Conservation (phyloP, 2,888 invertebrate genomes). For the Eupithecia exiguata region DNA sequence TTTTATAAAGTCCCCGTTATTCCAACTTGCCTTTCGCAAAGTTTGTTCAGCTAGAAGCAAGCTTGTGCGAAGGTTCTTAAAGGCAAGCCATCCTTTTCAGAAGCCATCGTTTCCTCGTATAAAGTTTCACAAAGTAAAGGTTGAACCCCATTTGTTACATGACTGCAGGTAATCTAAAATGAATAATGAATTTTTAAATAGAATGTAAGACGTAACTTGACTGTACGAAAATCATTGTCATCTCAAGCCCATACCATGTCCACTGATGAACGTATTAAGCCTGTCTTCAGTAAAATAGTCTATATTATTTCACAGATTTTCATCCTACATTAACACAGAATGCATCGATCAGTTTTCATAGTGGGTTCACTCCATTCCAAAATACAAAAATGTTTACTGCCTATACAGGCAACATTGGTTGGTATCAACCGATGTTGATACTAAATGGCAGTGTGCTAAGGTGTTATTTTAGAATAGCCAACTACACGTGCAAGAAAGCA, state of each 20-base stretch:
- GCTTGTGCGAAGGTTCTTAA: conserved; percentile 17
- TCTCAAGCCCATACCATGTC: background rate
- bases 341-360: too few species aligned
- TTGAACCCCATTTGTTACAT: background rate
- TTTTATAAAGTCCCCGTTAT: conserved; percentile 18
- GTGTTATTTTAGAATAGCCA: background rate
- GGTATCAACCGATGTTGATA: background rate
- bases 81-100: conserved; percentile 28
- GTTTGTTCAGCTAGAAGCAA: conserved; percentile 14
- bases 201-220: background rate
- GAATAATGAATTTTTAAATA: background rate
- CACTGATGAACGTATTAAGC: background rate
- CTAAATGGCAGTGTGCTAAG: background rate
- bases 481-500: too few species aligned
- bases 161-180: background rate
- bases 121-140: conserved; percentile 34
- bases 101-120: conserved; percentile 24
- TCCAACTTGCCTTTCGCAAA: conserved; percentile 2
- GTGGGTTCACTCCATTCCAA: too few species aligned
- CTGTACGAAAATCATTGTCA: background rate
- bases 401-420: background rate
- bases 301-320: too few species aligned
- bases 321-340: too few species aligned
- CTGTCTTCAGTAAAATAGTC: background rate
- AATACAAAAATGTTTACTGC: too few species aligned